These are phyloP conservation scores for Leucophora obtusa DNA, from an alignment of 2,888 invertebrate species.

Conservation along the genomic window DNA sequence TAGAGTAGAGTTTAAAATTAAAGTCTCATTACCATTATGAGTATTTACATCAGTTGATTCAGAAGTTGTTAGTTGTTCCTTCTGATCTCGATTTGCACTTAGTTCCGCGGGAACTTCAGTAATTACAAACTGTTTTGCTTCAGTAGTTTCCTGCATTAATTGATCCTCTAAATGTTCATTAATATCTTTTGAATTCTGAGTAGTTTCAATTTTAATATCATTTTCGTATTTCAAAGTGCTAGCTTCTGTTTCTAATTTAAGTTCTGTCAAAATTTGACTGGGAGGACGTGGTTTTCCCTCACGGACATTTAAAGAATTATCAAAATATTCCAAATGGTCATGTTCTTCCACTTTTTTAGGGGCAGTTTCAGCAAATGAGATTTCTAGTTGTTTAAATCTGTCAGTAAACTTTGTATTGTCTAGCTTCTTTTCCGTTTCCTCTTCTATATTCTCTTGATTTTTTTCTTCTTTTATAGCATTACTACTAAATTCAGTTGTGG, in stretches of 20 bases:
- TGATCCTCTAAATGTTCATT: background rate
- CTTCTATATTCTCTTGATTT: background rate
- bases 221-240: background rate
- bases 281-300: background rate
- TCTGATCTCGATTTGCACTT: background rate
- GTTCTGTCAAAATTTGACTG: background rate
- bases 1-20: too few species aligned
- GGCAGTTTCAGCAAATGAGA: background rate
- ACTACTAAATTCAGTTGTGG: conserved; percentile 24
- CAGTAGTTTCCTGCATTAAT: background rate
- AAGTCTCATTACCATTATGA: too few species aligned
- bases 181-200: background rate
- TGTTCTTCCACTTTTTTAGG: background rate
- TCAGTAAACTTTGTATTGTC: background rate
- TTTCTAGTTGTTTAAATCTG: background rate
- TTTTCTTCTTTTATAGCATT: conserved; percentile 32
- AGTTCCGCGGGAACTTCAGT: background rate
- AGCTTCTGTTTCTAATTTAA: background rate
- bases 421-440: background rate
- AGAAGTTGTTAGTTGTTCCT: too few species aligned
- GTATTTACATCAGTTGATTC: too few species aligned
- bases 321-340: background rate
- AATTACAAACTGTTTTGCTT: background rate
- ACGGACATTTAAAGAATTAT: background rate
- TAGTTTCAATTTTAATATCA: background rate